Conservation (phyloP, 2,888 invertebrate species). For the Glyphotaelius pellucidus region DNA sequence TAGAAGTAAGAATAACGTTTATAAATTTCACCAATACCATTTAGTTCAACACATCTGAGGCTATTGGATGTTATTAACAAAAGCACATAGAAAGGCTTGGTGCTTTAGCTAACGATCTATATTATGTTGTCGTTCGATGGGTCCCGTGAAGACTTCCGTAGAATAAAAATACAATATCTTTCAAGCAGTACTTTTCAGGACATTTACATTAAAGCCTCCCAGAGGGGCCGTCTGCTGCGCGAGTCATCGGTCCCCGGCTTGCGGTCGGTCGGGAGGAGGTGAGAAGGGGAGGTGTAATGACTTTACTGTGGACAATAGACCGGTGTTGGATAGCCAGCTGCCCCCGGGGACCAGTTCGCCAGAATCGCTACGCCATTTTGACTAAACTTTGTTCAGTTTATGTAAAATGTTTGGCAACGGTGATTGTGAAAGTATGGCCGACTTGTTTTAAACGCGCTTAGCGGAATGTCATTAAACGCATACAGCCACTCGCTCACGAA, state of each 20-base stretch:
- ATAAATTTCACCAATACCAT: too few species aligned
- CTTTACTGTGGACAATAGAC: constrained; percentile 36
- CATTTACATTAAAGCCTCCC: constrained; percentile 38
- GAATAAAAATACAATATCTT: not conserved
- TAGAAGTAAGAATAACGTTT: too few species aligned
- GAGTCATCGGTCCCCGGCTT: constrained; percentile 34
- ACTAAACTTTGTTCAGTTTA: constrained; percentile 17
- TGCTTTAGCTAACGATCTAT: not conserved
- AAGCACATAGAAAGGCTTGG: not conserved
- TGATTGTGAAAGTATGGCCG: not conserved
- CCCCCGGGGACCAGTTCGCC: constrained; percentile 8
- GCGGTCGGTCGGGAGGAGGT: not conserved
- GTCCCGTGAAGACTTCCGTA: not conserved
- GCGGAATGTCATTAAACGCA: not conserved
- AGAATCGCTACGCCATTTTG: constrained; percentile 31
- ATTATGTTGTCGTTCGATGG: not conserved
- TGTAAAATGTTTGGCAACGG: constrained; percentile 10
- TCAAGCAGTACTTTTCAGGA: constrained; percentile 14
- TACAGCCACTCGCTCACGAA: not conserved
- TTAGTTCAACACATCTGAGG: not conserved
- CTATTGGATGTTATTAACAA: not conserved
- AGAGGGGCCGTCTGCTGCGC: not conserved
- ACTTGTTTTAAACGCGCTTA: not conserved
- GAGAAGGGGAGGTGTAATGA: not conserved
- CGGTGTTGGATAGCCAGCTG: constrained; percentile 10